Evolutionary conservation across 1,140 invertebrate species (phyloP), one percentile per base, ranked within the genome.

Genomic region (Pogonognathellus flavescens): DNA sequence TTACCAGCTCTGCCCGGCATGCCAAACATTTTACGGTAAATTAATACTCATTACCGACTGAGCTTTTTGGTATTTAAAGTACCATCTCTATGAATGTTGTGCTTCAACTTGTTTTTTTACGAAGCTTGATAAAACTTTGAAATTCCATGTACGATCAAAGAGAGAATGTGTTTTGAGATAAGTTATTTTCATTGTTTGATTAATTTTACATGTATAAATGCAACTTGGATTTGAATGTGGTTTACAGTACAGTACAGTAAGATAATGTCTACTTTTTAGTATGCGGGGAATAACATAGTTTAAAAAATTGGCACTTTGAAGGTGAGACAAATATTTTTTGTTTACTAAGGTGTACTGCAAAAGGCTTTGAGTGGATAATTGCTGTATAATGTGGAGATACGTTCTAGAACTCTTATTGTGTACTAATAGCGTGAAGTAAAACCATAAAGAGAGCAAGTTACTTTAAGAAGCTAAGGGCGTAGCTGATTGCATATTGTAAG

Each of bases 241-340:
- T n/a, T n/a, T n/a, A n/a, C n/a, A n/a, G n/a, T n/a, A n/a, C n/a
- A n/a, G n/a, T n/a, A n/a, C n/a, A n/a, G n/a, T n/a, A n/a, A n/a
- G n/a, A n/a, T n/a, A n/a, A n/a, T n/a, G n/a, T n/a, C n/a, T n/a
- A n/a, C n/a, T n/a, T n/a, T n/a, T 66, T 22, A 66, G 20, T 66
- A 66, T 66, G 20, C 60, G 62, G 22, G 25, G 62, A 10, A 11
- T 66, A 25, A 31, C n/a, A 66, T 41, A 6, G 31, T 41, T 41
- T 41, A 41, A 25, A 62, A 66, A 66, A 66, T 66, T 11, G 62
- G 13, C 14, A 66, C 11, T 66, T 66, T 25, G 62, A 66, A 66
- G 62, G 62, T 66, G 62, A 66, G 62, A 66, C 62, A 66, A 66
- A 25, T 66, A 25, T 66, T 25, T 66, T 66, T 66, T 66, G 62